Percentiles rank a stretch among this genome's conserved stretches.
These are phyloP conservation scores for Lithodes maja DNA, from an alignment of 2,888 invertebrate genomes.

Conservation along the genomic window DNA sequence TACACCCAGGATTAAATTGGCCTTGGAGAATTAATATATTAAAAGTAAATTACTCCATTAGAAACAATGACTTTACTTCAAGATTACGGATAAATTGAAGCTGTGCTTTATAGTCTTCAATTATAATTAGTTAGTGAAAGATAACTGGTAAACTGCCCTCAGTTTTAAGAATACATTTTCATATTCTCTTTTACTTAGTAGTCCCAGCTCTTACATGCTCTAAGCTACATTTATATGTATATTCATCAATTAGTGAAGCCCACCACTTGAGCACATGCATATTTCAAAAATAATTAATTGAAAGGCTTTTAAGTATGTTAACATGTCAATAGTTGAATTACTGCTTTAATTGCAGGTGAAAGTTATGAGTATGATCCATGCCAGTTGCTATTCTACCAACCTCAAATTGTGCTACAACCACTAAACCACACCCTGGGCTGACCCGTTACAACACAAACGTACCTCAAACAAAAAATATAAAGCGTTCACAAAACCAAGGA, in stretches of 20 bases:
- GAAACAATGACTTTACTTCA: too few species aligned
- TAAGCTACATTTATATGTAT: slow-evolving; percentile 8
- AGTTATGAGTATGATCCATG: slow-evolving; percentile 27
- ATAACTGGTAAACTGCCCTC: too few species aligned
- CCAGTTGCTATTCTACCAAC: neutral
- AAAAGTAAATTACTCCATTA: too few species aligned
- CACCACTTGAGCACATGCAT: slow-evolving; percentile 59
- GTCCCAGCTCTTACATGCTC: slow-evolving; percentile 34
- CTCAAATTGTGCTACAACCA: slow-evolving; percentile 6
- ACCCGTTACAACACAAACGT: slow-evolving; percentile 5
- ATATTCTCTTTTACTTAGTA: neutral
- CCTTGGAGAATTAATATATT: too few species aligned
- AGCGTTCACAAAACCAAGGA: slow-evolving; percentile 23
- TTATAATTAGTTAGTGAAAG: too few species aligned
- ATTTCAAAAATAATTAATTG: neutral
- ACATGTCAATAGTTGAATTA: slow-evolving; percentile 2
- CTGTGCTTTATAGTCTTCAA: too few species aligned
- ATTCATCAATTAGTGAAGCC: slow-evolving; percentile 4
- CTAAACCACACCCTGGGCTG: neutral
- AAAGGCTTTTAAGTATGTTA: neutral
- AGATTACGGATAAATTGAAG: too few species aligned
- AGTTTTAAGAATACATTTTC: too few species aligned
- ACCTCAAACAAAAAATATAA: slow-evolving; percentile 28
- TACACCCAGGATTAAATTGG: too few species aligned
- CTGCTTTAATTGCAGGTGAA: neutral